Evolutionary conservation across 1,140 invertebrate genomes (phyloP), one percentile per base, ranked within the genome.

Genomic region (Wiebesia pumilae): DNA sequence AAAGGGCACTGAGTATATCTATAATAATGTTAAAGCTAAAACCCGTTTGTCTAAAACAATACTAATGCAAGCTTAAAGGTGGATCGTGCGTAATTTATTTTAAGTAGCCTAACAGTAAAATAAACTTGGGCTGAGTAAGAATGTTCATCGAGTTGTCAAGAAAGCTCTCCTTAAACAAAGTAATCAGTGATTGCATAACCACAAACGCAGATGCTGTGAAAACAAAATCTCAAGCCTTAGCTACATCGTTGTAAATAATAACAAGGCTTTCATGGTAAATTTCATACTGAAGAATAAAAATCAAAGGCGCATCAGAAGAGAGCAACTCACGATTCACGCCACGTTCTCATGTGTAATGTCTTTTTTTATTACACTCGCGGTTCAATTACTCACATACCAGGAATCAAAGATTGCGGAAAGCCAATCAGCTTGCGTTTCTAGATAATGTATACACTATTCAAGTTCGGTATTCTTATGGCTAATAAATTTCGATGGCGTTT

Each of bases 351-450:
- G 71, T 21, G 38, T 75, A 75, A 75, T 43, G 12, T 12, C 40
- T 75, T 19, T 75, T 75, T 75, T 38, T 73, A 38, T 38, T 43
- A 43, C 24, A 43, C 4, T 4, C 40, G 10, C 24, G 38, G 71
- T 38, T 75, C 71, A 75, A 75, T 75, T 75, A 75, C 38, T 75
- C 71, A 75, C 71, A 38, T 75, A 75, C 14, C n/a, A 43, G 71
- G 14, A 75, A 75, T 75, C 71, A 38, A 75, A 24, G 38, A 24
- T n/a, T 75, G 21, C 38, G 21, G 6, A 40, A 27, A n/a, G 35
- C 38, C 38, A 75, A 43, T 43, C 40, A 9, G 21, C 71, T n/a
- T n/a, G 9, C 27, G 24, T 38, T 75, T 43, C 35, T 75, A 75
- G 21, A 75, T 43, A 43, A 75, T 75, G 71, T 43, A 75, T 43